Percentiles rank a stretch among this genome's conserved stretches.
Conservation (phyloP, 2,888 invertebrate genomes). For the Metacarcinus magister region DNA sequence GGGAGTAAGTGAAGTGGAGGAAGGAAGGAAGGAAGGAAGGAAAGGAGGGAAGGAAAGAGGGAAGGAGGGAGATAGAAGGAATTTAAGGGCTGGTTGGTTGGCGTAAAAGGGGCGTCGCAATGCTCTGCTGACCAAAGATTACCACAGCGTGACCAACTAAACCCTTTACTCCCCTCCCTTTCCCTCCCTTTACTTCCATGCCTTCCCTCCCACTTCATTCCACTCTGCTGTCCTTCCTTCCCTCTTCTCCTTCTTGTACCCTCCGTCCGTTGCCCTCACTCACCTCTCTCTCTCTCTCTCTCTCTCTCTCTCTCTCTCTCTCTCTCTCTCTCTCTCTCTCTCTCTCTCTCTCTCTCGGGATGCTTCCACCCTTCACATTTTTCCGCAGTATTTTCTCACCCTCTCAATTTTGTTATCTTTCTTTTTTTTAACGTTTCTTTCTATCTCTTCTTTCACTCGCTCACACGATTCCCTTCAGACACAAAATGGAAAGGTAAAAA, state of each 20-base stretch:
- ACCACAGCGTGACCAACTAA: slow-evolving; percentile 44
- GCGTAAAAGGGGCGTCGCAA: slow-evolving; percentile 36
- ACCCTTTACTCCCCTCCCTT: neutral
- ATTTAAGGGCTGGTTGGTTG: slow-evolving; percentile 16
- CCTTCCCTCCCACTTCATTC: neutral
- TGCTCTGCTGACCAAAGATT: slow-evolving; percentile 44
- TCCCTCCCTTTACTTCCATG: neutral
- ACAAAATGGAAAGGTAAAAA: neutral
- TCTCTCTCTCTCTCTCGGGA: neutral
- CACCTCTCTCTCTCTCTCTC: neutral
- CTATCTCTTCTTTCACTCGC: neutral
- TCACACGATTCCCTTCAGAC: neutral
- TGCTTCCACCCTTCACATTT: neutral
- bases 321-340: neutral
- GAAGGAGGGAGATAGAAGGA: slow-evolving; percentile 8
- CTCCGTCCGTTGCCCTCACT: neutral
- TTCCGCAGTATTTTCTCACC: neutral
- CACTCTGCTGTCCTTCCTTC: neutral
- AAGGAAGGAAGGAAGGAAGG: neutral
- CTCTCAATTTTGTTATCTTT: neutral
- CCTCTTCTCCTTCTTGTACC: neutral
- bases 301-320: neutral
- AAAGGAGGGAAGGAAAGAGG: neutral
- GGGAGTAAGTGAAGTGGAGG: neutral
- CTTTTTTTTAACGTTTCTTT: neutral